These are phyloP conservation scores for Zelostemma sp. DNA, from an alignment of 1,140 invertebrate genomes.

Conservation along the genomic window DNA sequence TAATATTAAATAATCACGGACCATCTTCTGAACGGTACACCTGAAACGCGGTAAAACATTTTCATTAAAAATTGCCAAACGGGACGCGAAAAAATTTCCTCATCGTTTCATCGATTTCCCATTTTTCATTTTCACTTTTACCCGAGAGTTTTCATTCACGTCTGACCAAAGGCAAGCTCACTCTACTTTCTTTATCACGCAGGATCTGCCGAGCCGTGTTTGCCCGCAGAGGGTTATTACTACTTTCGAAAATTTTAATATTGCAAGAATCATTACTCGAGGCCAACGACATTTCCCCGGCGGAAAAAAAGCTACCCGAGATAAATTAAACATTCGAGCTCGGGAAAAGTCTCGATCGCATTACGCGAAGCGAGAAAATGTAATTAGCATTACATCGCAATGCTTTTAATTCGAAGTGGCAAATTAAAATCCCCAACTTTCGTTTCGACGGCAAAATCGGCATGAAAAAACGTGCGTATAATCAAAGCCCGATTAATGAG, in stretches of 20 bases:
- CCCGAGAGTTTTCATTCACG: too few relatives aligned
- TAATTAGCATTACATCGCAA: neutral
- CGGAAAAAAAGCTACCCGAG: neutral
- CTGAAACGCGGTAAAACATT: constrained; percentile 46
- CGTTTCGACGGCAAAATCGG: neutral
- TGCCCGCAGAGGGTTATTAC: neutral
- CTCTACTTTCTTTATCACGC: neutral
- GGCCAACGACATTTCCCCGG: neutral
- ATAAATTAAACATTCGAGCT: neutral
- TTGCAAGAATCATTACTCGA: neutral
- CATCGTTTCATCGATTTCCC: neutral
- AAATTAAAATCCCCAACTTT: constrained; percentile 1
- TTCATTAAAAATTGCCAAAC: too few relatives aligned
- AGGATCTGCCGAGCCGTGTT: neutral
- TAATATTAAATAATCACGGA: constrained; percentile 64
- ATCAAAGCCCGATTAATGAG: neutral
- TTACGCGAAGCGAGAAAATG: neutral
- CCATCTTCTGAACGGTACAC: constrained; percentile 61
- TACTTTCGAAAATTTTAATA: constrained; percentile 1
- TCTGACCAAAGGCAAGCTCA: too few relatives aligned
- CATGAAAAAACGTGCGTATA: neutral
- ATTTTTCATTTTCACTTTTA: constrained; percentile 1
- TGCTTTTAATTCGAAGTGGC: neutral
- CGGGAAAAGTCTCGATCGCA: neutral
- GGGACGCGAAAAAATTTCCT: too few relatives aligned